phyloP scores from a whole-genome alignment of 2,888 invertebrate genomes.

The Trileptium ribeirensis region DNA sequence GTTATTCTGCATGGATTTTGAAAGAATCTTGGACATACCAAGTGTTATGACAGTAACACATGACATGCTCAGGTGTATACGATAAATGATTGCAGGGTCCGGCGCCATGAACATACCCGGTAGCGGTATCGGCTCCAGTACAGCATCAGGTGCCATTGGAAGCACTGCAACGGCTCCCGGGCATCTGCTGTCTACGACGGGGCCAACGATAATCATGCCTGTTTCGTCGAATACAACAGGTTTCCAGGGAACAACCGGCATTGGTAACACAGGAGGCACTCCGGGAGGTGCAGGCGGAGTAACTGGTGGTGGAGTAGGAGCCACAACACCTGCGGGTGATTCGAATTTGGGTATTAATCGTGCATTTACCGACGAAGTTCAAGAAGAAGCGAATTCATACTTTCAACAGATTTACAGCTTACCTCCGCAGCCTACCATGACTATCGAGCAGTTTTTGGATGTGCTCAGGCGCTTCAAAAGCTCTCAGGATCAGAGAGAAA shows the following conservation, averaged over 20 bases:
- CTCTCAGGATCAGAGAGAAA: constrained; percentile 75
- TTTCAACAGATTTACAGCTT: constrained; percentile 93
- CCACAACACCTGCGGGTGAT: constrained; percentile 57
- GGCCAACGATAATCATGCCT: too few species aligned
- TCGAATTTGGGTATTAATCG: constrained; percentile 65
- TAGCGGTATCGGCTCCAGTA: too few species aligned
- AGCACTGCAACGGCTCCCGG: too few species aligned
- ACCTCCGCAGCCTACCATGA: constrained; percentile 68
- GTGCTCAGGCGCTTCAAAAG: constrained; percentile 92
- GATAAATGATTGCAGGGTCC: too few species aligned
- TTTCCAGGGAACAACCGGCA: constrained; percentile 23
- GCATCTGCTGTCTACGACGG: too few species aligned
- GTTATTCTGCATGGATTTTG: too few species aligned
- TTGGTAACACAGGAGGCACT: neutral
- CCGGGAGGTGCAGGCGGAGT: constrained; percentile 24
- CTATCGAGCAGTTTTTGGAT: constrained; percentile 89
- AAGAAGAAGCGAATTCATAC: constrained; percentile 96
- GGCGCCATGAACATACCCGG: too few species aligned
- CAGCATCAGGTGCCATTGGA: too few species aligned
- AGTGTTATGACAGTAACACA: too few species aligned
- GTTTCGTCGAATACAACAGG: constrained; percentile 6
- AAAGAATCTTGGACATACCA: too few species aligned
- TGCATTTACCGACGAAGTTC: constrained; percentile 81
- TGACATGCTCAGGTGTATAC: too few species aligned
- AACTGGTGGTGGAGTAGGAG: neutral